These are phyloP conservation scores for Chrysolina haemoptera DNA, from an alignment of 2,888 invertebrate genomes.

Conservation along the genomic window DNA sequence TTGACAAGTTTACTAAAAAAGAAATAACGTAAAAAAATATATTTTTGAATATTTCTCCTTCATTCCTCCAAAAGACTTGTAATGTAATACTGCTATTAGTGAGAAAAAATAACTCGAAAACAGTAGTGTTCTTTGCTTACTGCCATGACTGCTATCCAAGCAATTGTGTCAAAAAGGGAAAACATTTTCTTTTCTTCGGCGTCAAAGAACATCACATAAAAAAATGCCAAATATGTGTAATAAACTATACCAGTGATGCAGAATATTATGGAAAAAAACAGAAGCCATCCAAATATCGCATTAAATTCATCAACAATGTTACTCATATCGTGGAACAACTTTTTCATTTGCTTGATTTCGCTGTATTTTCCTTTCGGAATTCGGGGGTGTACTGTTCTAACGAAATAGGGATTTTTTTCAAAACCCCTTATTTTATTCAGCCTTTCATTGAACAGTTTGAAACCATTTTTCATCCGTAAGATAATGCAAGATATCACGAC, in stretches of 20 bases:
- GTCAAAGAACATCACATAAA: background rate
- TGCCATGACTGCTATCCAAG: background rate
- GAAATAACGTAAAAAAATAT: no score
- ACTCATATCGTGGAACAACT: conserved; percentile 28
- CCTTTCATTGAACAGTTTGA: background rate
- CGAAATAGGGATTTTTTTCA: background rate
- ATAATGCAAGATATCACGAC: background rate
- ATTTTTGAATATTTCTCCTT: no score
- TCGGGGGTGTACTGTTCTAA: background rate
- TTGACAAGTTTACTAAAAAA: no score
- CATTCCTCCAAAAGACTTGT: no score
- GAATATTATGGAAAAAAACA: conserved; percentile 22
- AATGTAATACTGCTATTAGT: background rate
- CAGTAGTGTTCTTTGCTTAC: background rate
- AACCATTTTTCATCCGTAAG: background rate
- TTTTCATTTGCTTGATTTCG: background rate
- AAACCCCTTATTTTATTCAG: background rate
- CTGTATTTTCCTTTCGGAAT: background rate
- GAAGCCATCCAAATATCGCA: conserved; percentile 29
- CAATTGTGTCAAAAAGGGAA: background rate
- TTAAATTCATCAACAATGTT: conserved; percentile 33
- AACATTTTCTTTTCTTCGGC: background rate
- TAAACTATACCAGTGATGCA: background rate
- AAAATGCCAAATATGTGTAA: background rate
- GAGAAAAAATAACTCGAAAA: background rate